Conservation (phyloP, 1,140 invertebrate genomes). For the Solenopsis fugax region DNA sequence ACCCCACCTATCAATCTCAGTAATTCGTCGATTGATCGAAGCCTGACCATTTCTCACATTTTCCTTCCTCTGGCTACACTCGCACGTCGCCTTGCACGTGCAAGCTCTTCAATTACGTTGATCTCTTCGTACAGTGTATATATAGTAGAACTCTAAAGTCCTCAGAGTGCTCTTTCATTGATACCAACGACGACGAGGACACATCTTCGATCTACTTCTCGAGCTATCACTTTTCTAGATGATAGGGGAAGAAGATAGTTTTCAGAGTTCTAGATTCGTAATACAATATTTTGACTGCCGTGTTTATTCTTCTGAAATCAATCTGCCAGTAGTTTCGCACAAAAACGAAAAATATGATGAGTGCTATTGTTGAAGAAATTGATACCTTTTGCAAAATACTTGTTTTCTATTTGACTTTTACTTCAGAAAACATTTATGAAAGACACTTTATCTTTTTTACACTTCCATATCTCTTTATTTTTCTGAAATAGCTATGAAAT, state of each 20-base stretch:
- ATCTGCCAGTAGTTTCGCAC: not conserved
- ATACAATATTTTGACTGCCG: not conserved
- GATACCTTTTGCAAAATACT: not conserved
- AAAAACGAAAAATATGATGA: not conserved
- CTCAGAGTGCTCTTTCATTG: conserved; percentile 41
- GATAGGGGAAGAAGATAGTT: not conserved
- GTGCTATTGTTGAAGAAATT: not conserved
- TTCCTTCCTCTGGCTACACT: conserved; percentile 28
- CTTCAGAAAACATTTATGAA: not conserved
- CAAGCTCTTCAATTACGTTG: conserved; percentile 31
- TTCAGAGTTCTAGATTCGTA: conserved; percentile 26
- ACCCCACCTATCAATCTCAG: conserved; percentile 31
- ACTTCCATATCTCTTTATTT: not conserved
- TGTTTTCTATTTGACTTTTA: not conserved
- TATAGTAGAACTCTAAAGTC: conserved; percentile 16
- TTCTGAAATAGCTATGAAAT: not conserved
- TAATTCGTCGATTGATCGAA: conserved; percentile 35
- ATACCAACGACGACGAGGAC: conserved; percentile 23
- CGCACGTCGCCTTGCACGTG: not conserved
- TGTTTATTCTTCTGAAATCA: conserved; percentile 2
- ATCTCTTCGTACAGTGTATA: conserved; percentile 13
- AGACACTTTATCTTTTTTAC: not conserved
- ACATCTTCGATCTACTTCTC: conserved; percentile 33
- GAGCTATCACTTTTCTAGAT: not conserved
- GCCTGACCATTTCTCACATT: conserved; percentile 19